phyloP scores from a whole-genome alignment of 2,113 vertebrate species.

The Eclectus roratus region DNA sequence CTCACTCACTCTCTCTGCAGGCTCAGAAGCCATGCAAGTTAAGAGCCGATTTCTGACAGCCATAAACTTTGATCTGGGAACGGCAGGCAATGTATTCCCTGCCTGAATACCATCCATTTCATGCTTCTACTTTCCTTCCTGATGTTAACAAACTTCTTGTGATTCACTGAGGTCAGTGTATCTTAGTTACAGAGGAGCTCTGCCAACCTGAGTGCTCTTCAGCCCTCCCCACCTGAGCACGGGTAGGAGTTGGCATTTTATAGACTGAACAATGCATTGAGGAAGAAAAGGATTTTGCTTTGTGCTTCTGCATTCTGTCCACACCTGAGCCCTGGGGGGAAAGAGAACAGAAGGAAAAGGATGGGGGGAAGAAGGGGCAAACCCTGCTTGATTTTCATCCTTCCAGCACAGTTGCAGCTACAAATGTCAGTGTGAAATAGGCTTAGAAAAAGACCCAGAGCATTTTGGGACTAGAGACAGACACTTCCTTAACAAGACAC shows the following conservation, averaged over 20 bases:
- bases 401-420: not conserved
- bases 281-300: not conserved
- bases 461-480: not conserved
- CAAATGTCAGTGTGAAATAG: not conserved
- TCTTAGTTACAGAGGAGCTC: not conserved
- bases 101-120: not conserved
- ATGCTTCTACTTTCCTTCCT: not conserved
- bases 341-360: not conserved
- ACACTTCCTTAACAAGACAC: not conserved
- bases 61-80: constrained; percentile 28
- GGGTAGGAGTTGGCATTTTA: not conserved
- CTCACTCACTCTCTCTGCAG: not conserved
- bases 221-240: not conserved
- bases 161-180: not conserved
- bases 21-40: not conserved
- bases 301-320: not conserved
- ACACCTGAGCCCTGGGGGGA: not conserved
- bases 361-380: not conserved
- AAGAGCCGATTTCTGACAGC: constrained; percentile 11
- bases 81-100: not conserved
- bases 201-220: not conserved
- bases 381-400: not conserved
- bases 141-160: not conserved
- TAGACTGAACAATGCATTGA: not conserved
- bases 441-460: constrained; percentile 15